phyloP scores from a whole-genome alignment of 2,113 vertebrate genomes.

The Indicator maculatus region DNA sequence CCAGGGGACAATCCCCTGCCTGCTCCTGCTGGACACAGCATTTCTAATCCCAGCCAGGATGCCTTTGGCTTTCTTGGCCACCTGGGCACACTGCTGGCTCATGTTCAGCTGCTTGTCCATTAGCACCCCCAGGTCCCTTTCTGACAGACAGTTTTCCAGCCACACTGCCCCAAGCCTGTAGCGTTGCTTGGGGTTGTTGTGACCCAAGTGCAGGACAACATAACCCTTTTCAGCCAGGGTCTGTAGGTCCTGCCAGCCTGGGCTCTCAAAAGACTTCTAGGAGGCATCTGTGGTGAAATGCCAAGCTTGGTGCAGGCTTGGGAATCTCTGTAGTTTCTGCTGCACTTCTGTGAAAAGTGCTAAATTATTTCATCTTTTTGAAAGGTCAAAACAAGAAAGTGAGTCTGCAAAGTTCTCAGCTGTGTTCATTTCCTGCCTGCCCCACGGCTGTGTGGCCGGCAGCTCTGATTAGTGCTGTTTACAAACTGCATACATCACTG shows the following conservation, averaged over 20 bases:
- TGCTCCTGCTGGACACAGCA: no score
- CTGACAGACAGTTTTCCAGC: no score
- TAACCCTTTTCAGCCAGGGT: rapidly evolving
- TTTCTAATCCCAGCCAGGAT: no score
- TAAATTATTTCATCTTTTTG: background rate
- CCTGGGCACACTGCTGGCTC: no score
- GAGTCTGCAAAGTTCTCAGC: conserved; percentile 21
- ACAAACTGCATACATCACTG: background rate
- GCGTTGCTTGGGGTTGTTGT: no score
- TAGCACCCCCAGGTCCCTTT: no score
- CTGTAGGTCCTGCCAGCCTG: background rate
- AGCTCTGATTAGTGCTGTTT: conserved; percentile 31
- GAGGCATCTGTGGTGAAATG: background rate
- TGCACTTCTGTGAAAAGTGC: background rate
- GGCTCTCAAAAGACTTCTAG: background rate
- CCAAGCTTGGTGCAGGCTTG: background rate
- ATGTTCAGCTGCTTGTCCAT: no score
- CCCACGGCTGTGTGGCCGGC: background rate
- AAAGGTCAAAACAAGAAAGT: conserved; percentile 33
- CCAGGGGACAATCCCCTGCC: no score
- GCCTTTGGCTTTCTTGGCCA: no score
- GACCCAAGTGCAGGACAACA: no score
- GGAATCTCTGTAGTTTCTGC: background rate
- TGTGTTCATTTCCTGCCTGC: conserved; percentile 23
- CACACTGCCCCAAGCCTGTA: no score